Conservation (phyloP, 2,113 vertebrate species). For the Zosterops borbonicus region DNA sequence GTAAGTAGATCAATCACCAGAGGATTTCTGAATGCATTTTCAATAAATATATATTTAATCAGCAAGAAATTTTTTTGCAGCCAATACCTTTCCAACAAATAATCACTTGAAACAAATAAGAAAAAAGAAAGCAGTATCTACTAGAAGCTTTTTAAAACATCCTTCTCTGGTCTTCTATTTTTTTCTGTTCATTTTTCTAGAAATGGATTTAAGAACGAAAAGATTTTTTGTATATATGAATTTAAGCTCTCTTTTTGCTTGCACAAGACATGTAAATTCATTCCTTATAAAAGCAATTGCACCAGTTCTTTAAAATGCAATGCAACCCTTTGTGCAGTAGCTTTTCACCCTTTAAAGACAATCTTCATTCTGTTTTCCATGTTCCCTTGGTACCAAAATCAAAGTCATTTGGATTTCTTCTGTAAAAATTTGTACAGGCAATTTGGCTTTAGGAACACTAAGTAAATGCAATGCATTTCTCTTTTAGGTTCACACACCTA, state of each 20-base stretch:
- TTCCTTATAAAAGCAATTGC: background rate
- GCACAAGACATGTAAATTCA: conserved; percentile 15
- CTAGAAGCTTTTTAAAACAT: background rate
- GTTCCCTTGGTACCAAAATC: background rate
- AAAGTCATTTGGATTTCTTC: background rate
- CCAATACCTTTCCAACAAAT: background rate
- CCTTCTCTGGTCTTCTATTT: background rate
- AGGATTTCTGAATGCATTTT: background rate
- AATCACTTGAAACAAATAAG: background rate
- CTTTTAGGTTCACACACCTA: background rate
- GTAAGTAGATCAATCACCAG: background rate
- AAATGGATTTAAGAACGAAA: conserved; percentile 13
- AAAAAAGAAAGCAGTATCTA: background rate
- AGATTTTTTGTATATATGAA: background rate
- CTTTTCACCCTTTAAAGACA: background rate
- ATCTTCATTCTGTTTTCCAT: background rate
- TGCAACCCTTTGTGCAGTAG: background rate
- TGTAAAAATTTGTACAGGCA: background rate
- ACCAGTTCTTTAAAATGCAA: background rate
- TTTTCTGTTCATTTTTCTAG: background rate
- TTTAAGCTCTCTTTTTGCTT: conserved; percentile 23
- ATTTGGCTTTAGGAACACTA: conserved; percentile 3
- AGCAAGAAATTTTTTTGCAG: background rate
- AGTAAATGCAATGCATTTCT: background rate
- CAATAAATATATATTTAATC: background rate